These are phyloP conservation scores for Gorsachius magnificus DNA, from an alignment of 2,797 vertebrate species.

Conservation along the genomic window DNA sequence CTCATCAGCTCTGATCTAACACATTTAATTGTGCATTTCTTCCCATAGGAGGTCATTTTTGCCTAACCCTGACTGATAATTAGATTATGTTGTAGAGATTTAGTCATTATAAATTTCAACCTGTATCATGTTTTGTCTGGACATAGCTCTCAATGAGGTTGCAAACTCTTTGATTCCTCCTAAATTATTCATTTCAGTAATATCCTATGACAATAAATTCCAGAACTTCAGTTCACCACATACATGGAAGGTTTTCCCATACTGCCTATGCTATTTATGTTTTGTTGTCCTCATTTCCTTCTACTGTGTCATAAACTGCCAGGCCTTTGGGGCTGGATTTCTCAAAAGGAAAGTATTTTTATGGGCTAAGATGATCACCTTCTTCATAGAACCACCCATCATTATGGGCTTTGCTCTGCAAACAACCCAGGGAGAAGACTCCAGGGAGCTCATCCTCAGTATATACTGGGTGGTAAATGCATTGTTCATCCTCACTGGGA, in stretches of 20 bases:
- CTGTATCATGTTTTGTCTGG: constrained; percentile 53
- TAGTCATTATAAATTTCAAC: constrained; percentile 63
- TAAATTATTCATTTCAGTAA: constrained; percentile 49
- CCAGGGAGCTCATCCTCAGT: neutral
- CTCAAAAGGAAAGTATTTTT: neutral
- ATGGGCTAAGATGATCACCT: neutral
- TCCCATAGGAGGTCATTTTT: constrained; percentile 67
- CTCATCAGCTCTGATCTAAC: constrained; percentile 63
- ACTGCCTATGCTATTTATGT: neutral
- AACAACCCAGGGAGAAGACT: neutral
- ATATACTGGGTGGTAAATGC: neutral
- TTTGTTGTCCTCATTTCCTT: neutral
- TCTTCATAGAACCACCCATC: neutral
- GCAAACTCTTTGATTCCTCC: constrained; percentile 55
- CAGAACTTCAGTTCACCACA: neutral
- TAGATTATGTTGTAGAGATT: constrained; percentile 63
- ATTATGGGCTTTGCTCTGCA: neutral
- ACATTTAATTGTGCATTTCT: constrained; percentile 62
- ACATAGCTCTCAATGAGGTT: constrained; percentile 46
- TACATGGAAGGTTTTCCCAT: neutral
- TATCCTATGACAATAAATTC: constrained; percentile 24
- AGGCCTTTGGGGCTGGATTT: neutral
- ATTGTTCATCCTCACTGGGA: neutral
- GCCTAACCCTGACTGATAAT: constrained; percentile 65
- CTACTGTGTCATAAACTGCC: neutral